Percentiles rank a stretch among this genome's conserved stretches.
Evolutionary conservation across 2,113 vertebrate genomes (phyloP).

Genomic region (Hippocampus barbouri): DNA sequence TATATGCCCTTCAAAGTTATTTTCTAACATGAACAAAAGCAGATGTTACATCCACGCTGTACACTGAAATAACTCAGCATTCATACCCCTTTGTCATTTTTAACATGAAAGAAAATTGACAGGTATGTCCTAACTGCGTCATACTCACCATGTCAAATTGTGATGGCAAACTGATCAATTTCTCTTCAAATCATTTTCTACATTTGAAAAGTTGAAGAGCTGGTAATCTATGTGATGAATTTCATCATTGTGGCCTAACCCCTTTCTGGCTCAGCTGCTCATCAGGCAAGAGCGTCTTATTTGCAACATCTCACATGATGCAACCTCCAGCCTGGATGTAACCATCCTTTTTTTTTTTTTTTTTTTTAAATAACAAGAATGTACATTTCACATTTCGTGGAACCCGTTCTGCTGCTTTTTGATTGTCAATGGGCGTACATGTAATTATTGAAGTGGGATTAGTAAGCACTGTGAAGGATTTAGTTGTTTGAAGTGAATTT

Average conservation of each 20-base stretch:
- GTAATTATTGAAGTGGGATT: neutral
- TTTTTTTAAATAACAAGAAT: neutral
- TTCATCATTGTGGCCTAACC: neutral
- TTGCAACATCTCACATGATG: slow-evolving; percentile 26
- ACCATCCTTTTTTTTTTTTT: neutral
- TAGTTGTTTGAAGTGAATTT: neutral
- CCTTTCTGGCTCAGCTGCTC: slow-evolving; percentile 10
- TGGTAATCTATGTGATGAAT: neutral
- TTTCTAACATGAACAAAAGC: no score
- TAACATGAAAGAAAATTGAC: neutral
- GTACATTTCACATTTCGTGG: neutral
- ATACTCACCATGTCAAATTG: neutral
- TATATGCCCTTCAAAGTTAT: no score
- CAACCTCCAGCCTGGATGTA: slow-evolving; percentile 7
- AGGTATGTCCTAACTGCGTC: neutral
- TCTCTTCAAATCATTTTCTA: neutral
- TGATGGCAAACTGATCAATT: neutral
- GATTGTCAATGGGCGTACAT: neutral
- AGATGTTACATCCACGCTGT: no score
- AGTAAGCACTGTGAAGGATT: neutral
- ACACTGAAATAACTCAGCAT: no score
- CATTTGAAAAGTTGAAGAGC: neutral
- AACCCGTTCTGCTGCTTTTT: neutral
- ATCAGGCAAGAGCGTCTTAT: slow-evolving; percentile 2
- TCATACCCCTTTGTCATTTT: no score